phyloP scores from a whole-genome alignment of 2,888 invertebrate species.

The Alitta virens region DNA sequence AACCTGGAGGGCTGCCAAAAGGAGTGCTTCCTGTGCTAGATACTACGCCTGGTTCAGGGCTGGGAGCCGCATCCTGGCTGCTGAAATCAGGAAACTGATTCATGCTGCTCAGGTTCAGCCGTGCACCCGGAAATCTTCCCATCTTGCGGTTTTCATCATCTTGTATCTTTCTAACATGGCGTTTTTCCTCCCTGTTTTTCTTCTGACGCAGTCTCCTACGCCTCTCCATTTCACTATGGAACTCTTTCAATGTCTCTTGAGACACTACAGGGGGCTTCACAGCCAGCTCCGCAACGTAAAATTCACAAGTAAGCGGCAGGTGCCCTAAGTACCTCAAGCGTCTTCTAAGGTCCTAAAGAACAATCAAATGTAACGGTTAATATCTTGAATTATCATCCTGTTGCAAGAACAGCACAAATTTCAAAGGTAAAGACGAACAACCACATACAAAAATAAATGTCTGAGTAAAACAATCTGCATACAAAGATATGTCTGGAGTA shows the following conservation, averaged over 20 bases:
- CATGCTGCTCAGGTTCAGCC: constrained; percentile 29
- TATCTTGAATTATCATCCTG: too few relatives aligned
- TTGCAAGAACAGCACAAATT: constrained; percentile 14
- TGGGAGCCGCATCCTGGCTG: not conserved
- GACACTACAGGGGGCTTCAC: constrained; percentile 73
- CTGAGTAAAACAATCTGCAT: not conserved
- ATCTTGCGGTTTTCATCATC: constrained; percentile 71
- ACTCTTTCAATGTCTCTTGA: constrained; percentile 67
- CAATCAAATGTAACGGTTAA: too few relatives aligned
- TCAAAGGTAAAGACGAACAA: not conserved
- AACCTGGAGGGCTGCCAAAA: constrained; percentile 10
- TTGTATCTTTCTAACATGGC: constrained; percentile 74
- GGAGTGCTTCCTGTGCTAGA: not conserved
- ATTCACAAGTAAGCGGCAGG: constrained; percentile 84
- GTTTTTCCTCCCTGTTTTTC: constrained; percentile 74
- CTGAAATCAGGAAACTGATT: constrained; percentile 34
- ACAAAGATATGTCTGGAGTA: too few relatives aligned
- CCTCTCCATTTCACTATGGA: constrained; percentile 75
- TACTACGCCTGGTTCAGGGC: too few relatives aligned
- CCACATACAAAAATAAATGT: not conserved
- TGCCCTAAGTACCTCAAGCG: constrained; percentile 78
- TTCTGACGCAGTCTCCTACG: constrained; percentile 71
- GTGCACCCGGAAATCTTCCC: constrained; percentile 58
- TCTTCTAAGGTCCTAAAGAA: constrained; percentile 68
- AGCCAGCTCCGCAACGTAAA: constrained; percentile 85